A percentile compares a stretch with the other conserved stretches of the same genome.
These are phyloP conservation scores for Rhizoglyphus robini DNA, from an alignment of 1,140 invertebrate species.

Conservation along the genomic window DNA sequence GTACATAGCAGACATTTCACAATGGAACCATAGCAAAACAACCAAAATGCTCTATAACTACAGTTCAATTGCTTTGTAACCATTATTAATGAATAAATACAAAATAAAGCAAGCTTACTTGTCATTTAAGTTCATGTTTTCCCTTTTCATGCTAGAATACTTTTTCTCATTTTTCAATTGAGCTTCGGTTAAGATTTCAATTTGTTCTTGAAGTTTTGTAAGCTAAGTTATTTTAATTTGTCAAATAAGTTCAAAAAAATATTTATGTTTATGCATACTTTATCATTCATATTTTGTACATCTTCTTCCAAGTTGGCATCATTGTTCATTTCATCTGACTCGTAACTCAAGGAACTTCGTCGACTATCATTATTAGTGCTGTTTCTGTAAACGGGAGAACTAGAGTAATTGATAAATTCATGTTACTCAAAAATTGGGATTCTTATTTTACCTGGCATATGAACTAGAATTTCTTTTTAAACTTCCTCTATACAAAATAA, in stretches of 20 bases:
- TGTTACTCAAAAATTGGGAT: too few relatives aligned
- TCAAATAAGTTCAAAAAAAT: constrained; percentile 22
- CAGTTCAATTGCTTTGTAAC: too few relatives aligned
- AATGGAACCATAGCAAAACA: too few relatives aligned
- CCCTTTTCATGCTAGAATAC: constrained; percentile 68
- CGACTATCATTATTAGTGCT: constrained; percentile 43
- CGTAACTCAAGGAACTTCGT: constrained; percentile 71
- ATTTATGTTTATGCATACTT: too few relatives aligned
- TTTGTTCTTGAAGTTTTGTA: constrained; percentile 75
- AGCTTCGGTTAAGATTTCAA: constrained; percentile 65
- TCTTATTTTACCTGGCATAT: not conserved
- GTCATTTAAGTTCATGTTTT: constrained; percentile 74
- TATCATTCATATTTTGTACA: constrained; percentile 74
- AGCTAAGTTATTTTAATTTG: constrained; percentile 55
- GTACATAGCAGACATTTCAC: too few relatives aligned
- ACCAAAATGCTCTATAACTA: too few relatives aligned
- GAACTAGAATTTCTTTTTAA: too few relatives aligned
- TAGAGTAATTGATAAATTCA: too few relatives aligned
- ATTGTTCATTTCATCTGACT: constrained; percentile 77
- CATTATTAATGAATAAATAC: too few relatives aligned
- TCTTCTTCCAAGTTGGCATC: constrained; percentile 73
- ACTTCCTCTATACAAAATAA: too few relatives aligned
- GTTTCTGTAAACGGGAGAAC: constrained; percentile 17
- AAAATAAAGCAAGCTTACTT: too few relatives aligned
- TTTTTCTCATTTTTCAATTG: constrained; percentile 68